phyloP scores from a whole-genome alignment of 2,888 invertebrate species.

The Nephrotoma flavescens region DNA sequence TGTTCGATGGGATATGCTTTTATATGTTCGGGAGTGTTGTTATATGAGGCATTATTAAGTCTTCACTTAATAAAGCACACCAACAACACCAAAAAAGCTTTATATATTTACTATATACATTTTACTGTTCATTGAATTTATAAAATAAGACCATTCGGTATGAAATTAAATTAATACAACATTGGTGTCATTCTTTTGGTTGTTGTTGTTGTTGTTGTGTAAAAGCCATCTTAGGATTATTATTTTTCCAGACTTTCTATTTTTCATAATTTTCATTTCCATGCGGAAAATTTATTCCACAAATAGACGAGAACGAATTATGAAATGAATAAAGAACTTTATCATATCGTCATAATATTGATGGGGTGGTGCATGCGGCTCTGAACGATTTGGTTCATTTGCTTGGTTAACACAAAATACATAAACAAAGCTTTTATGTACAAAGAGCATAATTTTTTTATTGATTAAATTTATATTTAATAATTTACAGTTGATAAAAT shows the following conservation, averaged over 20 bases:
- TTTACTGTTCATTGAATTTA: background rate
- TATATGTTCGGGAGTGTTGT: background rate
- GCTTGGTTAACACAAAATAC: background rate
- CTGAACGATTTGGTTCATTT: background rate
- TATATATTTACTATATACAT: background rate
- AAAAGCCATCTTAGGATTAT: background rate
- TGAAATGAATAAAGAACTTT: background rate
- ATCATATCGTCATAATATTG: background rate
- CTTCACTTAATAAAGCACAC: background rate
- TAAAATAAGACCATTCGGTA: background rate
- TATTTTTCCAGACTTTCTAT: background rate
- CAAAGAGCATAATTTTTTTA: background rate
- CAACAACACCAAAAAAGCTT: background rate
- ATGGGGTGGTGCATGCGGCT: background rate
- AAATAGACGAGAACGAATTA: background rate
- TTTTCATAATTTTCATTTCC: background rate
- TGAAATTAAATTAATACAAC: background rate
- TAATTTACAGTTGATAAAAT: background rate
- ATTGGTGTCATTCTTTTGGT: background rate
- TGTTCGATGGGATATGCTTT: background rate
- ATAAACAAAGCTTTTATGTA: background rate
- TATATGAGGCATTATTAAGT: background rate
- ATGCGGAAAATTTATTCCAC: background rate
- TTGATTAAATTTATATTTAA: background rate
- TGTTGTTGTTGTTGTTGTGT: background rate